Base-by-base conservation (phyloP, 2,797 vertebrate genomes). In the Zenarchopterus dispar region DNA sequence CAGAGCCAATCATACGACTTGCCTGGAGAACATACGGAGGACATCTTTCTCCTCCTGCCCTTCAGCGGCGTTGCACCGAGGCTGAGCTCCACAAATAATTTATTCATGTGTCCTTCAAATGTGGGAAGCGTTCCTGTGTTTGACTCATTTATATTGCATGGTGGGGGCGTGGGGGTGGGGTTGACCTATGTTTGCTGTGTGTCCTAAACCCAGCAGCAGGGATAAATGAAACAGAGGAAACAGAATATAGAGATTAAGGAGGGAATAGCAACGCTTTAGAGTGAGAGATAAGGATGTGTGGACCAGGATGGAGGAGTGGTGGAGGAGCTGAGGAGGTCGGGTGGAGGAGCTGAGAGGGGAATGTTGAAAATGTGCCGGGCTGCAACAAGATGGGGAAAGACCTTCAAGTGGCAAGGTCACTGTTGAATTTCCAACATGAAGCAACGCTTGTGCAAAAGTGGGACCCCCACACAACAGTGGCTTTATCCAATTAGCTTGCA, bases 131-230 rank as follows among this genome's bases (percentile, higher is more conserved):
- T 61, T 56, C 46, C 64, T 60, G 43, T 65, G 42, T 53, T 78
- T 69, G 63, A 41, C 56, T 82, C 78, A 89, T 87, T 77, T 57
- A 89, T 85, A 82, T 81, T 83, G 70, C 69, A 86, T 80, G 8
- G 6, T 6, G 22, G 26, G n/a, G 51, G 31, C 5, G 44, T 31
- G 18, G 53, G 19, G 53, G 3, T 2, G 21, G 47, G 44, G 56
- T 71, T 73, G 71, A 78, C 67, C 65, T 52, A 31, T 2, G 53
- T 26, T 21, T 28, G 15, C 46, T 9, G 26, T 10, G 26, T 60
- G 76, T 36, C 57, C 19, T 21, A 23, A 50, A 54, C 51, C 69
- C 59, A 51, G 19, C 56, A 24, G 19, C 9, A 16, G 0, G 2
- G 42, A 48, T 65, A 63, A 80, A 72, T 26, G 28, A 17, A 18